A percentile compares a stretch with the other conserved stretches of the same genome.
Conservation (phyloP, 2,888 invertebrate genomes). For the Osedax fenrisi region DNA sequence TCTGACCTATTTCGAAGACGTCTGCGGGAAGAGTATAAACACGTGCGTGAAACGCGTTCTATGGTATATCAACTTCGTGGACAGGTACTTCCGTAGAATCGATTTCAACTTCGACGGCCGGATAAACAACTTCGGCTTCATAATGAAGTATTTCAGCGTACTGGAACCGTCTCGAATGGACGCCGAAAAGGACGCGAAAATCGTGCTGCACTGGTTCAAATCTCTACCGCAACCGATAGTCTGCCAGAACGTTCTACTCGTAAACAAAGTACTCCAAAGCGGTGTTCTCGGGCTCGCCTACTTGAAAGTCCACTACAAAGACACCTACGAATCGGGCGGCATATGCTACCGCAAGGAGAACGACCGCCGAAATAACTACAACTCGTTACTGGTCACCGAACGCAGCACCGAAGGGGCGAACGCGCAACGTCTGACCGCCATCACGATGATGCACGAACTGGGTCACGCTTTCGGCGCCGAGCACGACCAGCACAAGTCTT, state of each 20-base stretch:
- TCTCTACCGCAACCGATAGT: background rate
- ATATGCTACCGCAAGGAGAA: background rate
- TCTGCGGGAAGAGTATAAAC: background rate
- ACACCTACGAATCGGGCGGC: background rate
- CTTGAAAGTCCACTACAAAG: background rate
- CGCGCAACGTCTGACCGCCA: background rate
- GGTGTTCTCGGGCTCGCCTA: background rate
- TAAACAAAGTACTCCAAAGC: background rate
- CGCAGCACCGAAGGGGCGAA: background rate
- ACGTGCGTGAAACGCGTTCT: background rate
- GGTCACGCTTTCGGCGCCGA: background rate
- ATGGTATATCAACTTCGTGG: background rate
- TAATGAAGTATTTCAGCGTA: background rate
- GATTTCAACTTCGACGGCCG: background rate
- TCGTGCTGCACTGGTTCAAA: background rate
- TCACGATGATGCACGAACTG: background rate
- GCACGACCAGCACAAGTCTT: background rate
- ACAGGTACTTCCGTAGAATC: background rate
- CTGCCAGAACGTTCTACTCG: background rate
- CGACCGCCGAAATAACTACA: too few species aligned
- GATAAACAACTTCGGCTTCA: background rate
- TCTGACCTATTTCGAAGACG: background rate
- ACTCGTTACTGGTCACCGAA: background rate
- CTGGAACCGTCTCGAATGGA: too few species aligned
- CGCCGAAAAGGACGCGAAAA: too few species aligned